Conservation (phyloP, 2,888 invertebrate species). For the Ptychoptera contaminata region DNA sequence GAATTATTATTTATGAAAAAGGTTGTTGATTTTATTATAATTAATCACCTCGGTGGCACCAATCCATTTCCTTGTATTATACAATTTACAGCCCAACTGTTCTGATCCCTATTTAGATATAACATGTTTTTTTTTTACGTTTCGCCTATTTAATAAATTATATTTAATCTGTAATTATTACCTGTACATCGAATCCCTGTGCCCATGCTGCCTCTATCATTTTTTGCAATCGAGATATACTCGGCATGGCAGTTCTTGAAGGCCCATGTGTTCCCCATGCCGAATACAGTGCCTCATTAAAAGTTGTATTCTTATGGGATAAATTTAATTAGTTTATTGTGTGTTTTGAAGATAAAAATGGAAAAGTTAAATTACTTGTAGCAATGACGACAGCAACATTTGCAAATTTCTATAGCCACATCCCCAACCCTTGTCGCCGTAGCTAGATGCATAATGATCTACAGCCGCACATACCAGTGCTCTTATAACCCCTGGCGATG, state of each 20-base stretch:
- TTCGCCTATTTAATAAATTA: not conserved
- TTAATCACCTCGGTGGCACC: conserved; percentile 59
- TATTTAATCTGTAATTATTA: conserved; percentile 13
- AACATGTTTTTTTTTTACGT: conserved; percentile 1
- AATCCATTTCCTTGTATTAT: conserved; percentile 83
- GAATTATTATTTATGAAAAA: not conserved
- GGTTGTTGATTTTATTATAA: not conserved
- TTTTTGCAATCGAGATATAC: conserved; percentile 68
- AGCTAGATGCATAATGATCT: conserved; percentile 76
- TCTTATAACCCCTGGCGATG: conserved; percentile 33
- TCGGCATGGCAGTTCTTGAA: conserved; percentile 57
- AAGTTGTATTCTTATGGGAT: conserved; percentile 32
- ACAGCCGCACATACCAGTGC: conserved; percentile 64
- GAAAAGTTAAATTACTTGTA: conserved; percentile 25
- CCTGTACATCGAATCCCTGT: conserved; percentile 58
- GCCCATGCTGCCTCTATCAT: conserved; percentile 74
- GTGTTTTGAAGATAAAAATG: conserved; percentile 1
- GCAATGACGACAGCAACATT: conserved; percentile 74
- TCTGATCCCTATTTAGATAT: conserved; percentile 50
- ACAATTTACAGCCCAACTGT: conserved; percentile 64
- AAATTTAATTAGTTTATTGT: conserved; percentile 15
- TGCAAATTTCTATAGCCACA: conserved; percentile 86
- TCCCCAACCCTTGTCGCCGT: conserved; percentile 84
- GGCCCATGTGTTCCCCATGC: conserved; percentile 34
- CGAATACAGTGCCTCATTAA: conserved; percentile 35